These are phyloP conservation scores for Cerceris rybyensis DNA, from an alignment of 2,888 invertebrate species.

Conservation along the genomic window DNA sequence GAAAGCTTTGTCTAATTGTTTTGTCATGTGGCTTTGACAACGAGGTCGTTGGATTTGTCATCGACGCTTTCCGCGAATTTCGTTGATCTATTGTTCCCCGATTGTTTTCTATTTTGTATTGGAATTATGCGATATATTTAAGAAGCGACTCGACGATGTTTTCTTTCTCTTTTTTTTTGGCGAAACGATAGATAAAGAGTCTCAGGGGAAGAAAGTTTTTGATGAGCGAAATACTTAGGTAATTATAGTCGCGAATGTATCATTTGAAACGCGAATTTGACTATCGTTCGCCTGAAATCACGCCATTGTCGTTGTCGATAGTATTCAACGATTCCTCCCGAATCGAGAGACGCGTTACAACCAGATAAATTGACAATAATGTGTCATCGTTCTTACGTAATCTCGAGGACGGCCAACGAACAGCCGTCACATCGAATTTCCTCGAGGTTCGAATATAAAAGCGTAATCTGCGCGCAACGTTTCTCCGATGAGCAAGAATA, in stretches of 20 bases:
- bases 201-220: constrained; percentile 41
- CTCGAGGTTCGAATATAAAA: constrained; percentile 7
- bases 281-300: constrained; percentile 30
- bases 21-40: constrained; percentile 8
- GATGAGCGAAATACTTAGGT: constrained; percentile 9
- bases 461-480: constrained; percentile 23
- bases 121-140: constrained; percentile 39
- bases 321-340: not conserved
- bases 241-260: too few species aligned
- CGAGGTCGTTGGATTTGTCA: not conserved
- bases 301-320: constrained; percentile 58
- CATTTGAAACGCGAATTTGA: too few species aligned
- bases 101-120: not conserved
- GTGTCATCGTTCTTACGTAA: not conserved
- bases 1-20: constrained; percentile 53
- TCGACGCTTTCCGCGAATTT: not conserved
- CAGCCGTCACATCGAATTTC: not conserved
- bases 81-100: not conserved
- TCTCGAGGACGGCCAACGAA: not conserved
- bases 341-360: not conserved
- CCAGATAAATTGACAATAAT: not conserved
- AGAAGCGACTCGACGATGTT: constrained; percentile 54
- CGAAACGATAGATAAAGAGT: constrained; percentile 37
- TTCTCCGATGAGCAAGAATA: constrained; percentile 27
- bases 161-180: constrained; percentile 7